Base-by-base conservation (phyloP, 2,888 invertebrate species). In the Monoplex corrugatus region DNA sequence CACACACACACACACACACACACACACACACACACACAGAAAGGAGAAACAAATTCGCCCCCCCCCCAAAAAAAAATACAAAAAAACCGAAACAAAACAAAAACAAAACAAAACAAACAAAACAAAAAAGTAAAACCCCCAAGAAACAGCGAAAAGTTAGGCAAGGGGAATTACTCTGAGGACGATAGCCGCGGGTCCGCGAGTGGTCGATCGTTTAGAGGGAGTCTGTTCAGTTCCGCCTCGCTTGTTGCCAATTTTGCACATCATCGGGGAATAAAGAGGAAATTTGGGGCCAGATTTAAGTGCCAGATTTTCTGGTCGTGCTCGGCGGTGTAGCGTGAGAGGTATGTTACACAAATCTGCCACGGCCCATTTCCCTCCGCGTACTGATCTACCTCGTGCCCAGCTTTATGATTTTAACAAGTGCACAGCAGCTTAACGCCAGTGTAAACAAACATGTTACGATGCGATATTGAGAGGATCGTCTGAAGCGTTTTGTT, bases 171-270 rank as follows among this genome's bases (percentile, higher is more conserved):
- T 40, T 40, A 87, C 80, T 87, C 87, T 78, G 43, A 80, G 40
- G 2, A 50, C 38, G 84, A 43, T 78, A 43, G 78, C 40, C 43
- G 75, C 75, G 75, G 23, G 38, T 8, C 28, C 19, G 85, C 38
- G 68, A n/a, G 80, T 88, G 88, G 88, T 57, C 88, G 82, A 88
- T 63, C 88, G 83, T 68, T 88, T 45, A 68, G 38, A 40, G 40
- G 40, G 57, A 44, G 80, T 88, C 83, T 88, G 88, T 88, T 88
- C 88, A 38, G 88, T 88, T 88, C 57, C 68, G 88, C 44, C 88
- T 57, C 88, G 82, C 83, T 83, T 35, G 88, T 19, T 43, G 83
- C 83, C 82, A 88, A 88, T 88, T 83, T 88, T 88, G 88, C 88
- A 83, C 88, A 88, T 88, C 88, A 88, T 88, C 44, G 88, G 68